Base-by-base conservation (phyloP, 2,888 invertebrate species). In the Girardia tigrina region DNA sequence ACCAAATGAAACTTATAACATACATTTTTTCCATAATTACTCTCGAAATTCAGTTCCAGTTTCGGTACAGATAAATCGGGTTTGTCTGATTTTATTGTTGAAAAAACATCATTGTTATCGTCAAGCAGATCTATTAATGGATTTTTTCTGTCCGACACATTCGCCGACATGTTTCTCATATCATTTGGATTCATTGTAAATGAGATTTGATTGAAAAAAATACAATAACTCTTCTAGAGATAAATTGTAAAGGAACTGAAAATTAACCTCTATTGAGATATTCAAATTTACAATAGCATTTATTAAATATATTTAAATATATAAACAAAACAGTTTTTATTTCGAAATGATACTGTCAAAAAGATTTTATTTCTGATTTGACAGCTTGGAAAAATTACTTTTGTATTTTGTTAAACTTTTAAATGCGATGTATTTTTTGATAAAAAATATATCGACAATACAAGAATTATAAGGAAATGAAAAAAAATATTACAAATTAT, bases 21-120 rank as follows among this genome's bases (percentile, higher is more conserved):
- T 56, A 56, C 56, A 56, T 56, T 56, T 56, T 56, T 56, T 4
- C 4, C n/a, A n/a, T 20, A 56, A 12, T 4, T n/a, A n/a, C 23
- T 56, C n/a, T 56, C 56, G n/a, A 56, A 56, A 56, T 56, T 56
- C 23, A 56, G 23, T 56, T 56, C 56, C n/a, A 56, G 56, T 56
- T 56, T 56, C n/a, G 56, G 56, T 56, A 20, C 20, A n/a, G 4
- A 2, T 8, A 56, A 56, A 16, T 56, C 23, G 23, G 6, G 6
- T 36, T 36, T 8, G 16, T 36, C 16, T 36, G 16, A 36, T 36
- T 36, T 16, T 36, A 36, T 12, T 12, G 12, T 36, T 6, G 56
- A 56, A 8, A 8, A 4, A 12, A 56, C 23, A 56, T 56, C 56
- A 56, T 56, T 56, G 4, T n/a, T 23, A 56, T 56, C 56, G 23